Conservation (phyloP, 2,797 vertebrate genomes). For the Amphiprion clarkii region DNA sequence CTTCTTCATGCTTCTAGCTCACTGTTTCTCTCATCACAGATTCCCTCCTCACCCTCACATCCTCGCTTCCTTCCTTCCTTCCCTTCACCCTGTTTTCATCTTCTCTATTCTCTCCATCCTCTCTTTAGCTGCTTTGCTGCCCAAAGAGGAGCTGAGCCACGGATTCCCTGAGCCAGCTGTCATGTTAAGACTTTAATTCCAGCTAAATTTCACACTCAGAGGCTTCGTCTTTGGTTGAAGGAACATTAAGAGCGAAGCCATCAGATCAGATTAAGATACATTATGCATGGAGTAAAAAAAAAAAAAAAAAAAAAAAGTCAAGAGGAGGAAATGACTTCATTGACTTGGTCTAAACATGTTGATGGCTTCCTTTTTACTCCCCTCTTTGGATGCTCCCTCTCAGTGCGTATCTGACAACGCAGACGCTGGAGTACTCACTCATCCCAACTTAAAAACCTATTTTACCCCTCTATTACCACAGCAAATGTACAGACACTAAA, state of each 20-base stretch:
- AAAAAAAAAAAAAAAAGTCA: constrained; percentile 48
- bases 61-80: constrained; percentile 31
- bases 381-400: constrained; percentile 37
- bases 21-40: constrained; percentile 28
- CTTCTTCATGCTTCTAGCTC: constrained; percentile 21
- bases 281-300: constrained; percentile 63
- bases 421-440: constrained; percentile 39
- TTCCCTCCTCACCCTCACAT: constrained; percentile 33
- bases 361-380: constrained; percentile 58
- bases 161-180: constrained; percentile 76
- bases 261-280: constrained; percentile 80
- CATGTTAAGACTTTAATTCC: constrained; percentile 83
- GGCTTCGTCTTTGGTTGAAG: constrained; percentile 72
- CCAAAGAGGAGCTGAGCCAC: constrained; percentile 73
- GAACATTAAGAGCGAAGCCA: constrained; percentile 77
- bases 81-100: constrained; percentile 45
- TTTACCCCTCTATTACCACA: constrained; percentile 11
- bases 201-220: constrained; percentile 81
- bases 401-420: constrained; percentile 41
- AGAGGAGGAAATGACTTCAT: constrained; percentile 67
- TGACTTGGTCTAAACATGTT: constrained; percentile 70
- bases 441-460: constrained; percentile 23
- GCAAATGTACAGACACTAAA: constrained; percentile 27
- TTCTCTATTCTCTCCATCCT: constrained; percentile 55
- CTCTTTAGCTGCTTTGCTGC: constrained; percentile 73